Conservation (phyloP, 2,113 vertebrate genomes). For the Oryctolagus cuniculus region DNA sequence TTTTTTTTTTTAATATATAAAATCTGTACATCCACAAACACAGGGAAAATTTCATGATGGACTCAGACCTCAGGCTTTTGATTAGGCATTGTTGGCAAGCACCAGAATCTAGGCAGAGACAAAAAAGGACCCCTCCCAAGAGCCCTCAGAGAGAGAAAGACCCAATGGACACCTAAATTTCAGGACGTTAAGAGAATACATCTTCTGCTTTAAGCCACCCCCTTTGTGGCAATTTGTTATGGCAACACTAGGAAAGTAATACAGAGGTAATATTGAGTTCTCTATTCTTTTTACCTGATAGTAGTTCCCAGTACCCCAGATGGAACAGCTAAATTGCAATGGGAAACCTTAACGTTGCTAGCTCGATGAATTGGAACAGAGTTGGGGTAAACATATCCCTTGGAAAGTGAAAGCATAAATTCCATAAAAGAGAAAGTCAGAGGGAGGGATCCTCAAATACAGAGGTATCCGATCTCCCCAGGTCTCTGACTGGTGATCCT, state of each 20-base stretch:
- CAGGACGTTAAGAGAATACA: background rate
- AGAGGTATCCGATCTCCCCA: background rate
- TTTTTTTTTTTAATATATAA: background rate
- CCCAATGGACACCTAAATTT: background rate
- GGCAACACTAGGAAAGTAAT: background rate
- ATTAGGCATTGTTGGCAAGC: background rate
- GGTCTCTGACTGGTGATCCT: background rate
- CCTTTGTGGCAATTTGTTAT: background rate
- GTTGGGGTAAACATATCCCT: background rate
- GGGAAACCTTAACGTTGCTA: constrained; percentile 5
- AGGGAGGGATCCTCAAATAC: background rate
- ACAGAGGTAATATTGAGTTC: background rate
- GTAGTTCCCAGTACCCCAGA: background rate
- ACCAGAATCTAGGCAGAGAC: background rate
- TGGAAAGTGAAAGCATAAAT: background rate
- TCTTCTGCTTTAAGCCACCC: background rate
- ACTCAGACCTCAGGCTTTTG: background rate
- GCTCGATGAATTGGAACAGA: background rate
- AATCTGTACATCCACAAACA: background rate
- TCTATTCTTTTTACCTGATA: background rate
- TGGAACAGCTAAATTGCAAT: background rate
- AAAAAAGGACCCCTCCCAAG: background rate
- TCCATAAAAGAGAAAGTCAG: background rate
- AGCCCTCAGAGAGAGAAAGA: background rate
- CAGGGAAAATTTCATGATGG: background rate